Base-by-base conservation (phyloP, 92 coral and sea anemone genomes). In the Palythoa heliodiscus region DNA sequence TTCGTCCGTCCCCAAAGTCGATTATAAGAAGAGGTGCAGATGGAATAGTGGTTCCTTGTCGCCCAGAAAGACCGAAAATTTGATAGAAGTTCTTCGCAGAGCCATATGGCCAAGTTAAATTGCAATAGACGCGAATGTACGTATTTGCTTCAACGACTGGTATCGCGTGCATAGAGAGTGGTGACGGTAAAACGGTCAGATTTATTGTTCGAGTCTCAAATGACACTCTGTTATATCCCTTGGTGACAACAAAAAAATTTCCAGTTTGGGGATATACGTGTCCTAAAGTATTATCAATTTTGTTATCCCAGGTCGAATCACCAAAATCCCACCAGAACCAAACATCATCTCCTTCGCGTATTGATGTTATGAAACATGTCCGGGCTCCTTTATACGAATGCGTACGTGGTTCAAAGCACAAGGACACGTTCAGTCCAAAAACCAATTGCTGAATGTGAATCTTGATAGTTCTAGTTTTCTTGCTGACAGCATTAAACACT, bases 331-430 rank as follows among this genome's bases (percentile, higher is more conserved):
- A 94, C 66, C 48, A 29, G 70, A 90, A 92, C 16, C 23, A 57
- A 12, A 92, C 63, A 0, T 66, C 67, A 37, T 93, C 88, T 0
- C 98, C 95, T 2, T 71, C 78, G 0, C 53, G 38, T 39, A 73
- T 52, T 43, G 89, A 83, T 0, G 93, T 43, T 67, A 66, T 88
- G 25, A 70, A 88, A 64, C 89, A 86, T 11, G 93, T 90, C 58
- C 37, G 2, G 2, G 95, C 95, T 7, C 70, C 76, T 24, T 86
- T 82, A 83, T 89, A 96, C 37, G 96, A 86, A 79, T 88, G 93
- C 19, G 93, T 89, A 52, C 91, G 92, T 55, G 93, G 67, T 22
- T 90, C 87, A 83, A 88, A 64, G 57, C 91, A 88, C 71, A 92
- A 61, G 10, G 92, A 87, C 0, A 90, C 95, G 39, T 76, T 87